Conservation (phyloP, 92 coral and sea anemone species). For the Phenganax subtilis region DNA sequence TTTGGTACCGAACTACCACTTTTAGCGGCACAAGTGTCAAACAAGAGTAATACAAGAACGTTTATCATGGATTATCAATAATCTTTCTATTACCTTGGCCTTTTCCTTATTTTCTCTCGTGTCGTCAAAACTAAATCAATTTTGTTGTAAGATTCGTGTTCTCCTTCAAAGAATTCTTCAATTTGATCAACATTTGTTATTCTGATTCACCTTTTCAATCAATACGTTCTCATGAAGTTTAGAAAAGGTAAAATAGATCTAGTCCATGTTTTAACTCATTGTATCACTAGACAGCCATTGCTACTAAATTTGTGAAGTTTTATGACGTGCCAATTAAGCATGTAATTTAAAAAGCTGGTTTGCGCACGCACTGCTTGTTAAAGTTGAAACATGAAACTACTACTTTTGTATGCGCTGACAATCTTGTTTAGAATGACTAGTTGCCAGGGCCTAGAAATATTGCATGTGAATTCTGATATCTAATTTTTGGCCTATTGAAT, state of each 20-base stretch:
- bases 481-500: too few relatives aligned
- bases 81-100: background rate
- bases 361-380: background rate
- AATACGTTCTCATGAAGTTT: background rate
- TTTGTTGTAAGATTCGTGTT: background rate
- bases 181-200: background rate
- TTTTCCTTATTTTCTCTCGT: background rate
- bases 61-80: background rate
- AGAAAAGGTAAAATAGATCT: background rate
- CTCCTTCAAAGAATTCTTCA: conserved; percentile 6
- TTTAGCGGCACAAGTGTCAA: background rate
- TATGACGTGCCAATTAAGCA: background rate
- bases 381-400: too few relatives aligned
- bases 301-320: background rate
- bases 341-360: background rate
- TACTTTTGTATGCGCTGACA: too few relatives aligned
- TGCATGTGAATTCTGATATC: too few relatives aligned
- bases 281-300: background rate
- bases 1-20: background rate
- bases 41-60: background rate
- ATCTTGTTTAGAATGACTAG: too few relatives aligned
- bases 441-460: too few relatives aligned
- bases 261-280: background rate
- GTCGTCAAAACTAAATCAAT: background rate
- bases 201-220: background rate